Evolutionary conservation across 92 coral and sea anemone genomes (phyloP), one percentile per base, ranked within the genome.

Genomic region (Porites cylindrica): DNA sequence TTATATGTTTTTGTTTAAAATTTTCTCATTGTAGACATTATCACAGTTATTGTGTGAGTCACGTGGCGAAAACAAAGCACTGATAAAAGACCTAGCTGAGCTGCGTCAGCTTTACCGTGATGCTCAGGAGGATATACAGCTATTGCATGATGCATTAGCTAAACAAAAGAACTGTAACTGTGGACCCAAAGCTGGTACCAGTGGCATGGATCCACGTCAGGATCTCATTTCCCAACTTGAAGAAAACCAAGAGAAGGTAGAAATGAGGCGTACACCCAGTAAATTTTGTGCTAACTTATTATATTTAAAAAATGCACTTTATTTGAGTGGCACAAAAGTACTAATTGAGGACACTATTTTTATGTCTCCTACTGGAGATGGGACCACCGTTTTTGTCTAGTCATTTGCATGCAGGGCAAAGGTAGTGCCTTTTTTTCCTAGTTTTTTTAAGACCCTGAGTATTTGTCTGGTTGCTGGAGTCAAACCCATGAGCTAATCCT

Each of bases 51-150:
- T 96, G 51, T 85, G 91, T 93, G 99, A 96, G 71, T 82, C 96
- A 10, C 88, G 94, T 8, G 98, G 91, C 58, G 98, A 92, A 51
- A 96, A 95, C 92, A 95, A 96, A 64, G 98, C 98, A 12, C 78
- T 95, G 52, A 90, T 83, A 43, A 93, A 95, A 78, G 99, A 96
- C 86, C 89, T 96, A 70, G 90, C 83, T 78, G 98, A 91, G 47
- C 81, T 96, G 72, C 87, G 94, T 61, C 94, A 82, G 76, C 91
- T 96, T 76, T 96, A 96, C 89, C 82, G 84, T 76, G 99, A 96
- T 82, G 96, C 99, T 38, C 99, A 96, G 68, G 99, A 96, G 79
- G 99, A 96, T 64, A 95, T 96, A 14, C 91, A 91, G 87, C 90
- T 96, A 14, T 59, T 96, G 47, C 82, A 94, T 21, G 99, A 96